These are phyloP conservation scores for Furcifer pardalis DNA, from an alignment of 2,797 vertebrate species.

Conservation along the genomic window DNA sequence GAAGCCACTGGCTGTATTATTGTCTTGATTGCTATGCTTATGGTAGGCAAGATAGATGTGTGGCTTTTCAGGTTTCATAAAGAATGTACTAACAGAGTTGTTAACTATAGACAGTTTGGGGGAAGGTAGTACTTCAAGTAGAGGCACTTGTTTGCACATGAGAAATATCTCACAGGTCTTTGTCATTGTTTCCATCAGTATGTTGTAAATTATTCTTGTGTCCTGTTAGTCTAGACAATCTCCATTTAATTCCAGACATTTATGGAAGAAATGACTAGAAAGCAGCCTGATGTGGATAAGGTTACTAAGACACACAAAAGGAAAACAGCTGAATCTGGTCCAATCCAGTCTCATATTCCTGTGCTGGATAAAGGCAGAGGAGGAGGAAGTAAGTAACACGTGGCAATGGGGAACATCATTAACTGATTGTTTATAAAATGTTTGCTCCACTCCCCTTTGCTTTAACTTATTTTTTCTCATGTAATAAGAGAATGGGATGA, in stretches of 20 bases:
- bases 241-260: slow-evolving; percentile 82
- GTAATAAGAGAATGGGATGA: neutral
- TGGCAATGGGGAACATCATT: neutral
- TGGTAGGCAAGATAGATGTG: neutral
- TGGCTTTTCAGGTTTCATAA: neutral
- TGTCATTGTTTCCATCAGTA: slow-evolving; percentile 19
- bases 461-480: neutral
- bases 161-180: neutral
- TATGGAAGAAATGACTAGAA: slow-evolving; percentile 99
- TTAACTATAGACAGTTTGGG: neutral
- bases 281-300: slow-evolving; percentile 98
- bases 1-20: neutral
- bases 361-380: slow-evolving; percentile 90
- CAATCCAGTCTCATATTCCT: slow-evolving; percentile 93
- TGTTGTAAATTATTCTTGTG: slow-evolving; percentile 35
- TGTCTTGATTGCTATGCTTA: neutral
- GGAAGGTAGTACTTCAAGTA: neutral
- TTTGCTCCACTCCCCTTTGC: neutral
- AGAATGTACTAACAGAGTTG: neutral
- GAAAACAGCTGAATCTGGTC: slow-evolving; percentile 79
- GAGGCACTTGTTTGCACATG: neutral
- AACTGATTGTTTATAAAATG: slow-evolving; percentile 45
- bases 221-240: slow-evolving; percentile 43
- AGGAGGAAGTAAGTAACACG: slow-evolving; percentile 85
- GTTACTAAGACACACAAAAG: slow-evolving; percentile 98